phyloP scores from a whole-genome alignment of 1,140 invertebrate genomes.

The Contarinia nasturtii region DNA sequence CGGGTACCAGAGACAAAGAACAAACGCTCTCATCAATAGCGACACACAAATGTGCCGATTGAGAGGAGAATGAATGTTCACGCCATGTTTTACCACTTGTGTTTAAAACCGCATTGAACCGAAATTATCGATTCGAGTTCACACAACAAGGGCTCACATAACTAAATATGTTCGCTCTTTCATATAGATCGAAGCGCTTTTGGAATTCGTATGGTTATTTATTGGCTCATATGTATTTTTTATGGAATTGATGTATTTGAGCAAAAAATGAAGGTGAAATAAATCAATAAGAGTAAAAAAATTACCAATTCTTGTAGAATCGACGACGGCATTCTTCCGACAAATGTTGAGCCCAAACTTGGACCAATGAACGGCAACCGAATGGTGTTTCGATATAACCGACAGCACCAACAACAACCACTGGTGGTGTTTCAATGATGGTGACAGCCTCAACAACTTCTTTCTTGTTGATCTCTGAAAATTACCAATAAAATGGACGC shows the following conservation, averaged over 20 bases:
- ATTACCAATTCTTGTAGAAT: conserved; percentile 99
- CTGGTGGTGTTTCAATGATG: conserved; percentile 93
- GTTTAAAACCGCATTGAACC: conserved; percentile 8
- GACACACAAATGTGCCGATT: conserved; percentile 19
- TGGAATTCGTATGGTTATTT: background rate
- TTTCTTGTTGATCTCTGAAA: conserved; percentile 95
- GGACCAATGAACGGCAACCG: conserved; percentile 83
- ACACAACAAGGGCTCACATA: conserved; percentile 18
- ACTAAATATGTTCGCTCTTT: conserved; percentile 33
- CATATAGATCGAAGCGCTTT: conserved; percentile 44
- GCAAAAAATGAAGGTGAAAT: conserved; percentile 1
- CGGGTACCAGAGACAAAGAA: background rate
- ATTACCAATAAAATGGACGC: conserved; percentile 4
- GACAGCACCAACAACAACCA: conserved; percentile 93
- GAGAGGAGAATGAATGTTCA: conserved; percentile 36
- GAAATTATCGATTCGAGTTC: background rate
- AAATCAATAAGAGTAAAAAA: conserved; percentile 8
- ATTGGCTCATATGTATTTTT: background rate
- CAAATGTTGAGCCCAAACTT: conserved; percentile 97
- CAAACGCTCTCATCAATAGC: background rate
- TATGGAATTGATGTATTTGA: background rate
- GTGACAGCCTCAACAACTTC: conserved; percentile 99
- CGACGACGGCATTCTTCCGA: conserved; percentile 93
- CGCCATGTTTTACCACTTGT: conserved; percentile 14
- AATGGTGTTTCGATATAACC: conserved; percentile 98